Base-by-base conservation (phyloP, 2,113 vertebrate species). In the Cebus imitator region DNA sequence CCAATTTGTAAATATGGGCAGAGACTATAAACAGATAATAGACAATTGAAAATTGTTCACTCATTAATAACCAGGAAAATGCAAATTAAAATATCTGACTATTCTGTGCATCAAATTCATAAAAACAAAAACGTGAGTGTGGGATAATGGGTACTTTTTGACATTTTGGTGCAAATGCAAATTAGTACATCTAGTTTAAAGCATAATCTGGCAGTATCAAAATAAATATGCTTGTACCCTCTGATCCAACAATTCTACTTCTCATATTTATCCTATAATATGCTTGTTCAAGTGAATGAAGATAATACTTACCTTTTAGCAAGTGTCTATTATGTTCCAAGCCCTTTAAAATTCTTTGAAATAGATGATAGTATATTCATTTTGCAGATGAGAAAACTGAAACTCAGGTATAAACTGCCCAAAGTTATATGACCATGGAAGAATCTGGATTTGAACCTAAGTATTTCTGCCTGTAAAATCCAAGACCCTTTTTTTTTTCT, bases 271-370 rank as follows among this genome's bases (percentile, higher is more conserved):
- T 87, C 76, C 72, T 87, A 70, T 58, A 70, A 35, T 91, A 87
- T 80, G 55, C 21, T 80, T 89, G 27, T 58, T 72, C 16, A 94
- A 25, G n/a, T 87, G n/a, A 91, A 76, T 61, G 72, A 55, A 94
- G 64, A 85, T 66, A 43, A 61, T 61, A 52, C 82, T 89, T 91
- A 85, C 37, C 55, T 52, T 55, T 92, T 81, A 87, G 78, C 5
- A 94, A 90, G 23, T 45, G 85, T 73, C 80, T 94, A 83, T 66
- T 82, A 82, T 87, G 58, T 90, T 66, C 52, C 52, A 94, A 82
- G 61, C 37, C 52, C 92, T 90, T 94, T 96, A 50, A 79, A 83
- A 78, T 90, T 79, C 64, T 92, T 92, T 96, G 50, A 93, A 90
- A 90, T 58, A 94, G 40, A 75, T 79, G 23, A 68, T 20, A 57